These are phyloP conservation scores for Myotis myotis DNA, from an alignment of 2,797 vertebrate genomes.

Conservation along the genomic window DNA sequence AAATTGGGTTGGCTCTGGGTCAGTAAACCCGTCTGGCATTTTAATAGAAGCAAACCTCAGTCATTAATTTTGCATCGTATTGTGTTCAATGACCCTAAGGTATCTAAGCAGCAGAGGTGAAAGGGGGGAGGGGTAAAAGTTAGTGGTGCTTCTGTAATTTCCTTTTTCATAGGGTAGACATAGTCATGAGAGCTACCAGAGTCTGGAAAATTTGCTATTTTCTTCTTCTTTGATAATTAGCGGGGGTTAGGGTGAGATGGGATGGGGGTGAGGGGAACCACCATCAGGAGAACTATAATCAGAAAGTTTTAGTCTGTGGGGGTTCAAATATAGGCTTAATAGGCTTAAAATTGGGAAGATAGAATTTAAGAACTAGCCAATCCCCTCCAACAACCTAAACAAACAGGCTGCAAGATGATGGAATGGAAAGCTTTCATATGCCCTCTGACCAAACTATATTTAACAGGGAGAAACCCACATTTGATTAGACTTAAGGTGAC, in stretches of 20 bases:
- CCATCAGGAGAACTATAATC: slow-evolving; percentile 34
- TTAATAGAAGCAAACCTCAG: slow-evolving; percentile 58
- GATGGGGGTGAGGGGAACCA: not conserved
- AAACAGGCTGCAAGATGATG: not conserved
- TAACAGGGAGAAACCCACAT: slow-evolving; percentile 5
- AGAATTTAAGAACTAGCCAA: slow-evolving; percentile 21
- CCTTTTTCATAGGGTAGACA: slow-evolving; percentile 14
- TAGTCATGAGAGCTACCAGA: not conserved
- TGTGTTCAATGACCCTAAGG: slow-evolving; percentile 33
- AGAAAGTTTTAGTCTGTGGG: not conserved
- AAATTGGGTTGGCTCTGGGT: slow-evolving; percentile 54
- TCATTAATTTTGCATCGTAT: slow-evolving; percentile 52
- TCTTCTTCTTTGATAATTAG: slow-evolving; percentile 52
- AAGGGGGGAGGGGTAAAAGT: not conserved
- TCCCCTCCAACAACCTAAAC: slow-evolving; percentile 23
- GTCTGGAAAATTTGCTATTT: not conserved
- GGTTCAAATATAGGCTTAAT: slow-evolving; percentile 27
- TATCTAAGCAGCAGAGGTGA: not conserved
- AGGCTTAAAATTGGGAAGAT: slow-evolving; percentile 19
- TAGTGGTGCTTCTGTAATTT: not conserved
- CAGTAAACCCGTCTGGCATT: slow-evolving; percentile 54
- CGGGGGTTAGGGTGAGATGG: no score
- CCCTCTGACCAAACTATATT: slow-evolving; percentile 47
- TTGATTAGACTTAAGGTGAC: slow-evolving; percentile 30
- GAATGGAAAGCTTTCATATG: slow-evolving; percentile 1